These are phyloP conservation scores for Dasysyrphus albostriatus DNA, from an alignment of 2,888 invertebrate species.

Conservation along the genomic window DNA sequence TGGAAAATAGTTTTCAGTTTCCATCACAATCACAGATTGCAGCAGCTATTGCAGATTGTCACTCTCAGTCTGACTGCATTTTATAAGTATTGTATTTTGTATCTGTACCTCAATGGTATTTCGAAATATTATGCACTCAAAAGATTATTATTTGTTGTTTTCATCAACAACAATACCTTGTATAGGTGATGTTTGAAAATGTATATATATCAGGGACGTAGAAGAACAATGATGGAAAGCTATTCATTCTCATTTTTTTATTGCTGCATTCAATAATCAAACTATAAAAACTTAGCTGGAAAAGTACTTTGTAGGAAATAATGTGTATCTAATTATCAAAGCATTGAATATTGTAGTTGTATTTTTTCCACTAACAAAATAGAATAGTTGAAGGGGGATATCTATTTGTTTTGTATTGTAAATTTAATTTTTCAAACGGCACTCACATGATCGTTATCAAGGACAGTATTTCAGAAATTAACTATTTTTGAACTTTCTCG, in stretches of 20 bases:
- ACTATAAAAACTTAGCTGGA: too few species aligned
- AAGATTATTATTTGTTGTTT: conserved; percentile 66
- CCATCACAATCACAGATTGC: conserved; percentile 27
- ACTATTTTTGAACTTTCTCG: too few species aligned
- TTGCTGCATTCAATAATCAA: background rate
- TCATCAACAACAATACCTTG: conserved; percentile 23
- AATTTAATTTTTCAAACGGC: too few species aligned
- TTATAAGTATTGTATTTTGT: background rate
- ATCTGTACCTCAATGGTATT: background rate
- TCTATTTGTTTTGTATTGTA: too few species aligned
- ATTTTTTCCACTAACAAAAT: too few species aligned
- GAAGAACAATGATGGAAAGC: background rate
- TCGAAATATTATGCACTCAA: conserved; percentile 44
- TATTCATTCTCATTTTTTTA: background rate
- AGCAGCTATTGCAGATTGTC: conserved; percentile 46
- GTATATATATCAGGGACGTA: background rate
- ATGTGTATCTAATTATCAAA: background rate
- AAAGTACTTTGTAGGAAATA: background rate
- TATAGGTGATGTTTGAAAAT: conserved; percentile 13
- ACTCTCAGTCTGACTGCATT: conserved; percentile 56
- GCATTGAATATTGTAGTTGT: too few species aligned
- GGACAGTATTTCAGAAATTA: too few species aligned
- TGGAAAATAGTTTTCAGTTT: conserved; percentile 38
- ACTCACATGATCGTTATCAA: too few species aligned
- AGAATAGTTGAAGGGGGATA: too few species aligned